These are phyloP conservation scores for Oscheius sp. DNA, from an alignment of 1,140 invertebrate species.

Conservation along the genomic window DNA sequence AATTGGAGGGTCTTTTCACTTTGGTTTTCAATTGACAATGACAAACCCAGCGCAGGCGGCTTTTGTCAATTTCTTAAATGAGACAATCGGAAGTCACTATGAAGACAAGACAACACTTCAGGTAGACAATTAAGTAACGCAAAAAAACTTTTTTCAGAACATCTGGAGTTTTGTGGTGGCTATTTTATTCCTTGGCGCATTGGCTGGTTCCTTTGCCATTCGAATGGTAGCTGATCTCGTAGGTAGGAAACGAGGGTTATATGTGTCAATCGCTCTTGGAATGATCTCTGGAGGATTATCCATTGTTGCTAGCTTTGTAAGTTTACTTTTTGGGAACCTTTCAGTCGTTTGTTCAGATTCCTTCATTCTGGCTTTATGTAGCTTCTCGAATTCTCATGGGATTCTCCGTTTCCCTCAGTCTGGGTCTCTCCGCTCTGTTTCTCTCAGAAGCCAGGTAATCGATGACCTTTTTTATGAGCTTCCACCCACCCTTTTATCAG, in stretches of 20 bases:
- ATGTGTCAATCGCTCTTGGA: conserved; percentile 43
- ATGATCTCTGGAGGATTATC: conserved; percentile 40
- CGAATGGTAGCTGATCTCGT: conserved; percentile 48
- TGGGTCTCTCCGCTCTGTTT: conserved; percentile 50
- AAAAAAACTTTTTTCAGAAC: no score
- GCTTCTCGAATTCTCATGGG: conserved; percentile 48
- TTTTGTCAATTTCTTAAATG: conserved; percentile 49
- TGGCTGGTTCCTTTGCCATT: conserved; percentile 48
- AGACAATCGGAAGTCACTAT: conserved; percentile 42
- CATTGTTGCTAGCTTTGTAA: conserved; percentile 47
- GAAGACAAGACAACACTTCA: conserved; percentile 30
- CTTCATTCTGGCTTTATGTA: conserved; percentile 52
- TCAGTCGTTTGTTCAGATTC: conserved; percentile 41
- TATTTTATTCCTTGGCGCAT: conserved; percentile 52
- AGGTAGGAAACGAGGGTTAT: conserved; percentile 47
- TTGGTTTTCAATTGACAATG: conserved; percentile 52
- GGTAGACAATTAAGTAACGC: conserved; percentile 18
- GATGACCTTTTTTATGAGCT: no score
- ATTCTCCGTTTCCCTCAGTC: conserved; percentile 44
- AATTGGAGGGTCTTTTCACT: conserved; percentile 56
- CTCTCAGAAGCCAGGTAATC: conserved; percentile 53
- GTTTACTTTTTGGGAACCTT: not conserved
- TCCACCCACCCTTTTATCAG: no score
- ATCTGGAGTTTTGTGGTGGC: conserved; percentile 55
- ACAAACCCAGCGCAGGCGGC: conserved; percentile 52